Percentiles rank a stretch among this genome's conserved stretches.
Evolutionary conservation across 2,888 invertebrate genomes (phyloP).

Genomic region (Geotrupes spiniger): DNA sequence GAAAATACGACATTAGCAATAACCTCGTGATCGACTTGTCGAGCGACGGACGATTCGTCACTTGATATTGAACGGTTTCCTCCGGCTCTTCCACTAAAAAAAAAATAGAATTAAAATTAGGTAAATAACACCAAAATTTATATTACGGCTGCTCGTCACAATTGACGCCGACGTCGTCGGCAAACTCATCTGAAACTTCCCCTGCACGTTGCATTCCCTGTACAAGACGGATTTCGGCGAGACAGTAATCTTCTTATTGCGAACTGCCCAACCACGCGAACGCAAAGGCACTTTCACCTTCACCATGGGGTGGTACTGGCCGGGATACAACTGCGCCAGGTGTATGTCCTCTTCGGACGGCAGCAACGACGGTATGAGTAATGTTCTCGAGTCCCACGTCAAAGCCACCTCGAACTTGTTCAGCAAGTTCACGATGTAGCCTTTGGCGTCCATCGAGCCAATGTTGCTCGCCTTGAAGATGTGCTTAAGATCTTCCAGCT

Average conservation of each 20-base stretch:
- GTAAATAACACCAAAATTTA: not conserved
- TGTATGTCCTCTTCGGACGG: constrained; percentile 73
- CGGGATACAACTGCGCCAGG: constrained; percentile 48
- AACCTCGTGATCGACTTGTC: constrained; percentile 68
- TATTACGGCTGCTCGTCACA: too few species aligned
- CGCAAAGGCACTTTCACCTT: constrained; percentile 59
- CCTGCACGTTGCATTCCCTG: constrained; percentile 38
- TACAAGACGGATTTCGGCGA: constrained; percentile 52
- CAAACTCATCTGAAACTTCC: constrained; percentile 45
- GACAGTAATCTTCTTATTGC: constrained; percentile 57
- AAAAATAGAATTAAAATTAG: too few species aligned
- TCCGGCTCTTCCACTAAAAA: constrained; percentile 29
- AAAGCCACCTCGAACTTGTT: constrained; percentile 97
- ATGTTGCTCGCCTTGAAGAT: constrained; percentile 87
- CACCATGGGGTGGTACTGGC: constrained; percentile 47
- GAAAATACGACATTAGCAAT: constrained; percentile 94
- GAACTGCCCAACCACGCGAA: constrained; percentile 65
- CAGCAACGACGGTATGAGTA: constrained; percentile 88
- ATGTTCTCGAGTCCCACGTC: constrained; percentile 89
- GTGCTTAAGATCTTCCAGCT: constrained; percentile 85
- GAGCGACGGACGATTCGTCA: constrained; percentile 52
- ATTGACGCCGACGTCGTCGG: constrained; percentile 29
- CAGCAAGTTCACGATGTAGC: constrained; percentile 85
- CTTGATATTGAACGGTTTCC: constrained; percentile 37
- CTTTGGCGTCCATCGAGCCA: constrained; percentile 65